Evolutionary conservation across 1,140 invertebrate genomes (phyloP).

Genomic region (Mercenaria mercenaria): DNA sequence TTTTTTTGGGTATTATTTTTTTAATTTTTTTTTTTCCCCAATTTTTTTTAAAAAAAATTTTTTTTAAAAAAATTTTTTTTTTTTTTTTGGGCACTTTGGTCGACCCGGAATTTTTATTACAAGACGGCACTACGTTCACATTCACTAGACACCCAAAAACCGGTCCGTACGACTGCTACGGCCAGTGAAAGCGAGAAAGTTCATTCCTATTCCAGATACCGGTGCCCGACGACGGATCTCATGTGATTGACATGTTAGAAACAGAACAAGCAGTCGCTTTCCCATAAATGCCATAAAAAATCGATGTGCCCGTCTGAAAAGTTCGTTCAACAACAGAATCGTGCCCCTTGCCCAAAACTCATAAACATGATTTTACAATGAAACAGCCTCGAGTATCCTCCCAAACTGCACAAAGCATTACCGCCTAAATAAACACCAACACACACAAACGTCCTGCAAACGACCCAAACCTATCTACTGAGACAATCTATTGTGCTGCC

Average conservation of each 20-base stretch:
- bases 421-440: neutral
- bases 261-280: neutral
- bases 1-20: too few relatives aligned
- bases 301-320: neutral
- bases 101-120: neutral
- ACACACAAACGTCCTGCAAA: neutral
- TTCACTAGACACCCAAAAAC: neutral
- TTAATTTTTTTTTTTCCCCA: too few relatives aligned
- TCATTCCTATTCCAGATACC: neutral
- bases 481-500: neutral
- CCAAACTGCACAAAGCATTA: neutral
- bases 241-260: neutral
- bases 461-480: constrained; percentile 1
- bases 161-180: neutral
- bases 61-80: too few relatives aligned
- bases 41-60: too few relatives aligned
- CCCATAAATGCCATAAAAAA: neutral
- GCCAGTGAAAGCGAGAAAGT: neutral
- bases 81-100: neutral
- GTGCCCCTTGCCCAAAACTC: neutral
- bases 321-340: neutral
- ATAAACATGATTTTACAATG: neutral
- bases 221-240: neutral
- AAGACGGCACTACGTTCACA: neutral
- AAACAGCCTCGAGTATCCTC: neutral